Percentiles rank a stretch among this genome's conserved stretches.
phyloP scores from a whole-genome alignment of 2,113 vertebrate genomes.

The Oreochromis niloticus region DNA sequence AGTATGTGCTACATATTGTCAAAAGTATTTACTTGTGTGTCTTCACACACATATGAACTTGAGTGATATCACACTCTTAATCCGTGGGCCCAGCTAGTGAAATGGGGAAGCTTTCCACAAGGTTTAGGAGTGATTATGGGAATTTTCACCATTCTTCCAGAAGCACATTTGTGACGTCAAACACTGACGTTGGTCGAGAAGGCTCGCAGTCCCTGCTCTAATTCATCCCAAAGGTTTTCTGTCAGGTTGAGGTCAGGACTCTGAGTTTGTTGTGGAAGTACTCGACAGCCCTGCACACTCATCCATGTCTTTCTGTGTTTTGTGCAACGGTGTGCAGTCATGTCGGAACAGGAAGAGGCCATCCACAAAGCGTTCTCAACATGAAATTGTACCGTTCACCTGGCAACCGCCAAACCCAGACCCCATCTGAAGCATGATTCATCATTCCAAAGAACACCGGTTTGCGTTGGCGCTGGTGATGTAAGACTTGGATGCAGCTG shows the following conservation, averaged over 20 bases:
- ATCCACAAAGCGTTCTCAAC: not conserved
- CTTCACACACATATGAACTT: not conserved
- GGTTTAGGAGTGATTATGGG: not conserved
- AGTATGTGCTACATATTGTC: not conserved
- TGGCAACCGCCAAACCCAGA: not conserved
- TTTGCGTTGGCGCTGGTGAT: not conserved
- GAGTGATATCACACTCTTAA: not conserved
- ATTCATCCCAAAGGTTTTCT: not conserved
- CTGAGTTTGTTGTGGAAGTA: not conserved
- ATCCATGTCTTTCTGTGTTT: not conserved
- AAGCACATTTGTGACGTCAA: rapidly evolving
- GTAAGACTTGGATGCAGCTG: not conserved
- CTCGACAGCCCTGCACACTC: not conserved
- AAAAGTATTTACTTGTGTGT: not conserved
- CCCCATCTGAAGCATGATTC: not conserved
- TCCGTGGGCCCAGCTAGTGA: too few relatives aligned
- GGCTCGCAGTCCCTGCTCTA: rapidly evolving
- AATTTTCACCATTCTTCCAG: not conserved
- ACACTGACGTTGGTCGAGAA: rapidly evolving
- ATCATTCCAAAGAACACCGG: not conserved
- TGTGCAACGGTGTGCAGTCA: not conserved
- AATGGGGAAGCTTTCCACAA: not conserved
- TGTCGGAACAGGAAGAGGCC: not conserved
- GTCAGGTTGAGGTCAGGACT: not conserved
- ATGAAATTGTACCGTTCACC: rapidly evolving